Percentiles rank a stretch among this genome's conserved stretches.
Conservation (phyloP, 1,140 invertebrate species). For the Adelges cooleyi region DNA sequence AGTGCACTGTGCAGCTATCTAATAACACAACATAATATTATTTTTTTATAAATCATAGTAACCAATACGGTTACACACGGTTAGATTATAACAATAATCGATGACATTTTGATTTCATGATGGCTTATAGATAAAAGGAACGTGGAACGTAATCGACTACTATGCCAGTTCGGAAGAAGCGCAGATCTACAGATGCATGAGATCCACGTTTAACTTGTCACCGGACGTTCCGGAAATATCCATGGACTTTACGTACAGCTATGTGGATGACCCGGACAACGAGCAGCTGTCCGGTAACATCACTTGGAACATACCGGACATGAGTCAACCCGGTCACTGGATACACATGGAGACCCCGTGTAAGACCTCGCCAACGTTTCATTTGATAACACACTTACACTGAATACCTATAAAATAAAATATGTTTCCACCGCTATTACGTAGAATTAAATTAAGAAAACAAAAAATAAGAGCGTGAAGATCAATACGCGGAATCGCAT, state of each 20-base stretch:
- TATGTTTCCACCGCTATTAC: not conserved
- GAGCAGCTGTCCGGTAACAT: constrained; percentile 70
- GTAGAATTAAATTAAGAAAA: too few species aligned
- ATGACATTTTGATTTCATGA: too few species aligned
- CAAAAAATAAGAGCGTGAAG: too few species aligned
- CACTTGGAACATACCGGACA: constrained; percentile 66
- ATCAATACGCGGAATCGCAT: too few species aligned
- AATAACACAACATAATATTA: too few species aligned
- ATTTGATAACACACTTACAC: too few species aligned
- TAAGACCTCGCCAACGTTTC: constrained; percentile 40
- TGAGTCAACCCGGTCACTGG: constrained; percentile 64
- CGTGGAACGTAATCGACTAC: constrained; percentile 73
- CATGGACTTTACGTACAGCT: constrained; percentile 78
- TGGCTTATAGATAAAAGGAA: constrained; percentile 60
- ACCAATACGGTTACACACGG: too few species aligned
- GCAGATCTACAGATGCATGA: constrained; percentile 69
- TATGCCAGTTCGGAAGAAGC: constrained; percentile 76
- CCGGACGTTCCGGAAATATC: constrained; percentile 44
- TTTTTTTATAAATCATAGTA: too few species aligned
- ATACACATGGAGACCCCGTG: constrained; percentile 69
- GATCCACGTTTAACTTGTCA: constrained; percentile 55
- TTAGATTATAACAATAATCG: too few species aligned
- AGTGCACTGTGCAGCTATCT: too few species aligned
- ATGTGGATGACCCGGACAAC: constrained; percentile 65
- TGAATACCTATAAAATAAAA: not conserved